These are phyloP conservation scores for Teleogryllus oceanicus DNA, from an alignment of 2,888 invertebrate genomes.

Conservation along the genomic window DNA sequence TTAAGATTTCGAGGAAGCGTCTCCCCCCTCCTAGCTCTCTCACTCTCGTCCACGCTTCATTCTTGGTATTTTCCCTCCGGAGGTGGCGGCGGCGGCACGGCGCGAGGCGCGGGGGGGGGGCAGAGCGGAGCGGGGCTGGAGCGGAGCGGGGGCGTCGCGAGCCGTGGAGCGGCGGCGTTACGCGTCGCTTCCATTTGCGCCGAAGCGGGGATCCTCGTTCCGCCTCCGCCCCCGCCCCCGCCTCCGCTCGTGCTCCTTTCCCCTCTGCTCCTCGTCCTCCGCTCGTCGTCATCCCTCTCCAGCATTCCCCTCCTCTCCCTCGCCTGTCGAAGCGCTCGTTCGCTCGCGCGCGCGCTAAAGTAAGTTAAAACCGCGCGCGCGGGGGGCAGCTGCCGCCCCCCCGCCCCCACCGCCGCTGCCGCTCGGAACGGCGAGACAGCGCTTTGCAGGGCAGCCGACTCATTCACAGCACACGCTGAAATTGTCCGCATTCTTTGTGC, in stretches of 20 bases:
- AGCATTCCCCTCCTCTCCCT: background rate
- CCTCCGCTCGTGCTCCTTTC: background rate
- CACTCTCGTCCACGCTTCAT: too few species aligned
- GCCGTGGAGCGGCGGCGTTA: background rate
- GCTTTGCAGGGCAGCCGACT: background rate
- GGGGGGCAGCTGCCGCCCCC: background rate
- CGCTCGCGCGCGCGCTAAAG: background rate
- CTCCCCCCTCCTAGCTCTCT: too few species aligned
- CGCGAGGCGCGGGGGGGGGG: too few species aligned
- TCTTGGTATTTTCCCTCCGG: too few species aligned
- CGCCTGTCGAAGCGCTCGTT: background rate
- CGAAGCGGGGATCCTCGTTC: background rate
- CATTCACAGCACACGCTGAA: background rate
- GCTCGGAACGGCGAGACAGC: background rate
- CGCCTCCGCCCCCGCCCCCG: background rate
- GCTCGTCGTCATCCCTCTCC: background rate
- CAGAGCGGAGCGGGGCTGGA: too few species aligned
- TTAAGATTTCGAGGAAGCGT: too few species aligned
- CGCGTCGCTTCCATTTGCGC: constrained; percentile 4
- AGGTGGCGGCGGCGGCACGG: too few species aligned
- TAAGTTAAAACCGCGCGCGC: background rate
- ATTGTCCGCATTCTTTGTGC: constrained; percentile 1
- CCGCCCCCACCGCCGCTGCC: background rate
- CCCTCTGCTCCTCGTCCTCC: background rate
- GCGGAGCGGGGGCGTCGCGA: background rate